These are phyloP conservation scores for Holothuria leucospilota DNA, from an alignment of 53 echinoderm and acorn worm genomes.

Conservation along the genomic window DNA sequence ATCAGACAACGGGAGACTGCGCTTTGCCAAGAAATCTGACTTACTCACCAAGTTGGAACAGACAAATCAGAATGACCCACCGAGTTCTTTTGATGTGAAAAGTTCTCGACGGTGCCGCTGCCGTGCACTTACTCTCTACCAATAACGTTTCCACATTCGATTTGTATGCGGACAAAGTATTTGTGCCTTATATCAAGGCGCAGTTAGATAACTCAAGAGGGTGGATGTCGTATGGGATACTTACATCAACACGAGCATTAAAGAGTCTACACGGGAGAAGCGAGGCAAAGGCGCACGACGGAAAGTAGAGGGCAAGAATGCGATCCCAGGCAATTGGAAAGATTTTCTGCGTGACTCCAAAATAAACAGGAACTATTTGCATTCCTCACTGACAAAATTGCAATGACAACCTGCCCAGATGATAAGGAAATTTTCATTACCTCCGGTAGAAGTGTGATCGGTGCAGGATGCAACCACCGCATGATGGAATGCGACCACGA, in stretches of 20 bases:
- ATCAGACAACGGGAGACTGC: too few relatives aligned
- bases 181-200: neutral
- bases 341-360: conserved; percentile 19
- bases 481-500: neutral
- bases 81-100: too few relatives aligned
- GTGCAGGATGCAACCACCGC: neutral
- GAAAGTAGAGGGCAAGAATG: conserved; percentile 48
- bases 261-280: neutral
- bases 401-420: neutral
- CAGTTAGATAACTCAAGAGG: conserved; percentile 39
- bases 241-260: conserved; percentile 51
- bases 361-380: conserved; percentile 56
- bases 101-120: too few relatives aligned
- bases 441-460: neutral
- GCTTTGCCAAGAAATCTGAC: too few relatives aligned
- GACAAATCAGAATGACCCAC: too few relatives aligned
- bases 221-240: conserved; percentile 63
- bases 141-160: too few relatives aligned
- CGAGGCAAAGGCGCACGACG: conserved; percentile 56
- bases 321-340: conserved; percentile 14
- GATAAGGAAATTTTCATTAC: neutral
- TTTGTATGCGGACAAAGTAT: neutral
- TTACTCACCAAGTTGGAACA: too few relatives aligned
- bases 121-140: too few relatives aligned
- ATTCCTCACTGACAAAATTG: neutral